Conservation (phyloP, 2,888 invertebrate genomes). For the Cantharis flavilabris region DNA sequence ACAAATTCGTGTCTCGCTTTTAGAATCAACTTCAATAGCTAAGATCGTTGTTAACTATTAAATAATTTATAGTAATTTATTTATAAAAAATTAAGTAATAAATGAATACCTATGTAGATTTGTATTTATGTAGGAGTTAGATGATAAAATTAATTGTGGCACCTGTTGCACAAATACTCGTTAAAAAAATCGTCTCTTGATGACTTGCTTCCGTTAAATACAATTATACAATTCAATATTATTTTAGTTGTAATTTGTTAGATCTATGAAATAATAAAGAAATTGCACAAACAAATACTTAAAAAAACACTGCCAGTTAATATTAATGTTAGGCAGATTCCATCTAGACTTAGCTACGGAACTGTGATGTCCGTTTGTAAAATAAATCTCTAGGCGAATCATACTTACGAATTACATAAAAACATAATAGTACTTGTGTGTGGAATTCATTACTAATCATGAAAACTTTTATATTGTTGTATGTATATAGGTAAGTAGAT, state of each 20-base stretch:
- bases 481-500: background rate
- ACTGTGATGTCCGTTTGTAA: constrained; percentile 35
- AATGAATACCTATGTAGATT: constrained; percentile 40
- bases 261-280: constrained; percentile 23
- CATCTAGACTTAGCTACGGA: constrained; percentile 39
- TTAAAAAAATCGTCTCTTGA: constrained; percentile 11
- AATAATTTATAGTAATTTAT: constrained; percentile 46
- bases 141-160: constrained; percentile 45
- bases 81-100: constrained; percentile 46
- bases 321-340: constrained; percentile 51
- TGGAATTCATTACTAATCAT: background rate
- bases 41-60: constrained; percentile 56
- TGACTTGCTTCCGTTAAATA: background rate
- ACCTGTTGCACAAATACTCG: constrained; percentile 51
- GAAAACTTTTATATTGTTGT: background rate
- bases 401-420: constrained; percentile 3
- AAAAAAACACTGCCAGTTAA: constrained; percentile 51
- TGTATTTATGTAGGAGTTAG: constrained; percentile 44
- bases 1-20: constrained; percentile 45
- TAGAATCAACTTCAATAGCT: constrained; percentile 55
- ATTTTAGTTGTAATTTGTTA: constrained; percentile 16
- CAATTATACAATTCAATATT: background rate
- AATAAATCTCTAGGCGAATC: constrained; percentile 8
- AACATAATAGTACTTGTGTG: background rate
- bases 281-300: constrained; percentile 48